Conservation (phyloP, 1,140 invertebrate species). For the Heliconius congener region DNA sequence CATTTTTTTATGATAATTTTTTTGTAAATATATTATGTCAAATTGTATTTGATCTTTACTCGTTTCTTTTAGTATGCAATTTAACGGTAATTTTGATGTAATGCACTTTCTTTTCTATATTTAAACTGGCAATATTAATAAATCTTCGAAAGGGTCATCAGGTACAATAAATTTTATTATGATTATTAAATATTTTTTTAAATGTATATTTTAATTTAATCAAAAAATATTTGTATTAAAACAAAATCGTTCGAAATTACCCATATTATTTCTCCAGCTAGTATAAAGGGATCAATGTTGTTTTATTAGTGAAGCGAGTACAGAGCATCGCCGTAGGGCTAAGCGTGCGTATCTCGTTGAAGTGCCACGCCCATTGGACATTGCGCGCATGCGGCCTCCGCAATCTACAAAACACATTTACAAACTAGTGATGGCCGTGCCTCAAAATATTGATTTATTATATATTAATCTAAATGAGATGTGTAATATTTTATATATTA, state of each 20-base stretch:
- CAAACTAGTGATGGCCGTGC: conserved; percentile 6
- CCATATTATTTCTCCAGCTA: neutral
- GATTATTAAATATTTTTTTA: too few species aligned
- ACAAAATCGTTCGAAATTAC: neutral
- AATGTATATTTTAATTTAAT: neutral
- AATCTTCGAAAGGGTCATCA: too few species aligned
- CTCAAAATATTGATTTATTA: neutral
- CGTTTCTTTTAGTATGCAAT: too few species aligned
- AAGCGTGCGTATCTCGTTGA: conserved; percentile 24
- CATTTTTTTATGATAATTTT: too few species aligned
- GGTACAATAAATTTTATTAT: too few species aligned
- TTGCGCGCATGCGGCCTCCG: conserved; percentile 28
- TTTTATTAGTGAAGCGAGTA: conserved; percentile 21
- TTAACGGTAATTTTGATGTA: too few species aligned
- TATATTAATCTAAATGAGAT: neutral
- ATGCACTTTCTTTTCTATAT: too few species aligned
- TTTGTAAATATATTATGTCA: too few species aligned
- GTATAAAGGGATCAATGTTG: neutral
- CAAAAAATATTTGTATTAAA: neutral
- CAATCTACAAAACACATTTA: conserved; percentile 30
- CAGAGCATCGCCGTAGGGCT: conserved; percentile 21
- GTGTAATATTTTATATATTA: neutral
- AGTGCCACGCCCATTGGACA: conserved; percentile 28
- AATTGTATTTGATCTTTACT: too few species aligned
- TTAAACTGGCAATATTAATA: too few species aligned